Evolutionary conservation across 2,888 invertebrate genomes (phyloP).

Genomic region (Protula sp.): DNA sequence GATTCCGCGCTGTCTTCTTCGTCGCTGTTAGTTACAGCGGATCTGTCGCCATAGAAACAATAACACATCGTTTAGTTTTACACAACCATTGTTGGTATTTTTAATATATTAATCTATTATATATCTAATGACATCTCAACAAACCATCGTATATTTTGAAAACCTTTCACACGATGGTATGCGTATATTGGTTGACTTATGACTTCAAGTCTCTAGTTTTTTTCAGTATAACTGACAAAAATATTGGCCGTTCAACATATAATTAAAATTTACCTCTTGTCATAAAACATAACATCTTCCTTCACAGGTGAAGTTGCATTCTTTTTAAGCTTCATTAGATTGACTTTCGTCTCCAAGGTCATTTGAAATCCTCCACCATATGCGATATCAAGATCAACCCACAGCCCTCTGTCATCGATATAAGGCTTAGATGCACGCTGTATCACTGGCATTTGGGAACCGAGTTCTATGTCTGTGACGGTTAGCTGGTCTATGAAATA

Average conservation of each 20-base stretch:
- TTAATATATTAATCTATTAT: too few relatives aligned
- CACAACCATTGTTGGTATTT: too few relatives aligned
- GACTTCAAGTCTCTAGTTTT: too few relatives aligned
- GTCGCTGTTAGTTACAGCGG: conserved; percentile 41
- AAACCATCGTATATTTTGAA: too few relatives aligned
- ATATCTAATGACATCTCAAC: too few relatives aligned
- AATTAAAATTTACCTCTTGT: too few relatives aligned
- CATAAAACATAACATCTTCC: too few relatives aligned
- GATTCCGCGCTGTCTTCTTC: conserved; percentile 53
- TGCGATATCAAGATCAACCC: conserved; percentile 77
- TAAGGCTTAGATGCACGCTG: conserved; percentile 58
- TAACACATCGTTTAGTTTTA: too few relatives aligned
- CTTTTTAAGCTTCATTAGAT: conserved; percentile 1
- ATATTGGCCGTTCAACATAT: too few relatives aligned
- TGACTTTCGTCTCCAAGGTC: conserved; percentile 73
- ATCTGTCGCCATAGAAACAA: conserved; percentile 9
- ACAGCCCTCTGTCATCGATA: conserved; percentile 76
- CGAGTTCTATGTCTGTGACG: conserved; percentile 71
- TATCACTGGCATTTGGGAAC: conserved; percentile 53
- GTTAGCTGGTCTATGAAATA: conserved; percentile 80
- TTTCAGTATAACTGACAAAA: too few relatives aligned
- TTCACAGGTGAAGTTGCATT: neutral
- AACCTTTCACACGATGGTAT: too few relatives aligned
- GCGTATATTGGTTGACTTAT: too few relatives aligned
- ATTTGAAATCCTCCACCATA: conserved; percentile 71